These are phyloP conservation scores for Listronotus oregonensis DNA, from an alignment of 1,140 invertebrate genomes.

Conservation along the genomic window DNA sequence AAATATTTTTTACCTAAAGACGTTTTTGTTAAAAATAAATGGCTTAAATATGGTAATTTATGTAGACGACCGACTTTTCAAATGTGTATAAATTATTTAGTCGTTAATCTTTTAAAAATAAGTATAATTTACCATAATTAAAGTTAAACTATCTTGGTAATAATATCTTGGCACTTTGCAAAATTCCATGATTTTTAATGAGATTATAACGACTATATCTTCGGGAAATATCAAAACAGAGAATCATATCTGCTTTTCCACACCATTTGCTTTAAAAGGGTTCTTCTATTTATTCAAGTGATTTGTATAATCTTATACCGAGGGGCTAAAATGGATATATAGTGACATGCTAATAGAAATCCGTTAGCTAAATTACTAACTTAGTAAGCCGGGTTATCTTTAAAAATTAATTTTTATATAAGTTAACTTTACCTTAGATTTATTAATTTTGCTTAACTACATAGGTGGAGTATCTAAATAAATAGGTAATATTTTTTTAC, in stretches of 20 bases:
- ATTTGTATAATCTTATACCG: slow-evolving; percentile 23
- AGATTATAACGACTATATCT: slow-evolving; percentile 41
- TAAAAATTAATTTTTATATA: not conserved
- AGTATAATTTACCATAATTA: not conserved
- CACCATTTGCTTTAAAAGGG: slow-evolving; percentile 36
- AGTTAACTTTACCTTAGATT: too few relatives aligned
- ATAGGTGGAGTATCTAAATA: too few relatives aligned
- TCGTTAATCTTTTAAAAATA: too few relatives aligned
- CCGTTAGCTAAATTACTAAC: slow-evolving; percentile 16
- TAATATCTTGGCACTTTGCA: not conserved
- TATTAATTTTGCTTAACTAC: too few relatives aligned
- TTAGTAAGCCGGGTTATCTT: slow-evolving; percentile 2
- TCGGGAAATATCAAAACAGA: slow-evolving; percentile 22
- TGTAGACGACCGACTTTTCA: not conserved
- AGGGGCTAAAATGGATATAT: slow-evolving; percentile 24
- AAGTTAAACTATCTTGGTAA: not conserved
- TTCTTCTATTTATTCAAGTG: slow-evolving; percentile 26
- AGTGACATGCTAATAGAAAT: slow-evolving; percentile 38
- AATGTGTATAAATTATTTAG: not conserved
- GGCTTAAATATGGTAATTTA: too few relatives aligned
- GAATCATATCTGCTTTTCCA: slow-evolving; percentile 36
- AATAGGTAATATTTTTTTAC: too few relatives aligned
- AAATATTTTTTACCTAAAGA: too few relatives aligned
- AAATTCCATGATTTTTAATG: slow-evolving; percentile 38
- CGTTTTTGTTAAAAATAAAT: too few relatives aligned